phyloP scores from a whole-genome alignment of 2,113 vertebrate species.

The Eulemur rufifrons region DNA sequence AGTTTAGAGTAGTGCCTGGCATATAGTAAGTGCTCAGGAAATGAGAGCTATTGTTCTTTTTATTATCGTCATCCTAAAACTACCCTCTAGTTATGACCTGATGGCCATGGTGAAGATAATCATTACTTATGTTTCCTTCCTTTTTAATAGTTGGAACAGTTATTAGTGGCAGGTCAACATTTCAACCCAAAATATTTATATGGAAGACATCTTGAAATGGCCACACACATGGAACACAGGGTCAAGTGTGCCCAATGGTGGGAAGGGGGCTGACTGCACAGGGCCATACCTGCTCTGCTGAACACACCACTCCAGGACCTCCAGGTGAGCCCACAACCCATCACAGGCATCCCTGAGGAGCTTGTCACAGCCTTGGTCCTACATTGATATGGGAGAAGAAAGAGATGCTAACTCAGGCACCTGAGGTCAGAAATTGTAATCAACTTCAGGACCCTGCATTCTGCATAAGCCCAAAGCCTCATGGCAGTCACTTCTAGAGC shows the following conservation, averaged over 20 bases:
- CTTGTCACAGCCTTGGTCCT: conserved; percentile 88
- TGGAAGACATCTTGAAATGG: neutral
- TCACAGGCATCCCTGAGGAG: conserved; percentile 93
- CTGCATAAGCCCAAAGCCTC: neutral
- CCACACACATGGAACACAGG: neutral
- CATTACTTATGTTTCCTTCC: neutral
- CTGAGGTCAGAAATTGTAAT: neutral
- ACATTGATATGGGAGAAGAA: neutral
- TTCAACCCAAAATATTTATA: neutral
- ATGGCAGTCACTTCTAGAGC: neutral
- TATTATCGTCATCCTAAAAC: neutral
- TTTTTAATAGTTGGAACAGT: neutral
- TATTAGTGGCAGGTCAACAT: neutral
- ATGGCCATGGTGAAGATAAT: neutral
- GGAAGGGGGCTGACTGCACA: neutral
- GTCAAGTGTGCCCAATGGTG: neutral
- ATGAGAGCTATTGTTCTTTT: neutral
- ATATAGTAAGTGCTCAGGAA: neutral
- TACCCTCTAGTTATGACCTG: neutral
- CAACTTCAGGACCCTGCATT: neutral
- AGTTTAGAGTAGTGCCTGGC: neutral
- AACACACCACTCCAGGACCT: conserved; percentile 94
- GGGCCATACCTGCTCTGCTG: conserved; percentile 89
- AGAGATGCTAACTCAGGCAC: neutral
- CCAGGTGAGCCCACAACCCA: conserved; percentile 90